Evolutionary conservation across 2,113 vertebrate species (phyloP).

Genomic region (Gallinago paraguaiae): DNA sequence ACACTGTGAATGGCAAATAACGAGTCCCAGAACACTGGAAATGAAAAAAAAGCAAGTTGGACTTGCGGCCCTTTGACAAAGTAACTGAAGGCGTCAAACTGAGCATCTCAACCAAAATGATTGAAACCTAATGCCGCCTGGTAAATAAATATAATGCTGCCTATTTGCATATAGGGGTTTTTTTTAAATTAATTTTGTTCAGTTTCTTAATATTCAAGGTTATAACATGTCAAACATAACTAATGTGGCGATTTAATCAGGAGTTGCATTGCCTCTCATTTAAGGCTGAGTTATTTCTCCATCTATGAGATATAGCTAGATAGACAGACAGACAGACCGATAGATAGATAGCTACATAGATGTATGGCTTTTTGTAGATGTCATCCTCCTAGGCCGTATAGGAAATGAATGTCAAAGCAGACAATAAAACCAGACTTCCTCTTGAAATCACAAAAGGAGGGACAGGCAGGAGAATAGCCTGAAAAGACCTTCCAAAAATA

Average conservation of each 20-base stretch:
- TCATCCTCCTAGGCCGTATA: not conserved
- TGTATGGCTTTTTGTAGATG: not conserved
- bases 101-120: not conserved
- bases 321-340: not conserved
- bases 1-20: not conserved
- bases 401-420: not conserved
- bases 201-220: not conserved
- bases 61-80: not conserved
- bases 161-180: not conserved
- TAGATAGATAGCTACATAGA: not conserved
- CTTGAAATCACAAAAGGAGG: not conserved
- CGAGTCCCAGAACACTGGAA: not conserved
- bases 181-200: not conserved
- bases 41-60: conserved; percentile 19
- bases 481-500: not conserved
- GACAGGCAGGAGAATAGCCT: not conserved
- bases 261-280: not conserved
- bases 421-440: conserved; percentile 10
- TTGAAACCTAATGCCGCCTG: not conserved
- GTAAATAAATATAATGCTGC: not conserved
- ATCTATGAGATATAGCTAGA: not conserved
- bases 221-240: conserved; percentile 7
- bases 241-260: conserved; percentile 27
- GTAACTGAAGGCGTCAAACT: not conserved
- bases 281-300: not conserved